Evolutionary conservation across 2,113 vertebrate species (phyloP), one percentile per base, ranked within the genome.

Genomic region (Trogon surrucura): DNA sequence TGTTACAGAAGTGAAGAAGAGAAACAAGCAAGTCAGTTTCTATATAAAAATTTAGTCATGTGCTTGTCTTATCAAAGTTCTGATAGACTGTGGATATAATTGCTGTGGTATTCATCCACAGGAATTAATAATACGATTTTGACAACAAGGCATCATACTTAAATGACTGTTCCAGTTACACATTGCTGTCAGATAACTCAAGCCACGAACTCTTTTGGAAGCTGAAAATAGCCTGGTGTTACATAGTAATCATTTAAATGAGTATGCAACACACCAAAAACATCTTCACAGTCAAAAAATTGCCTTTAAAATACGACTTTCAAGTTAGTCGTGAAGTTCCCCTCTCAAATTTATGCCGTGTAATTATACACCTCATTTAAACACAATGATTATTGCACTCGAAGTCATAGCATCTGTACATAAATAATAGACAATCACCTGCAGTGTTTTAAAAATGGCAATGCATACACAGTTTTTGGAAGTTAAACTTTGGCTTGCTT

Each of bases 21-120:
- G 92, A 97, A 91, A 84, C 91, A 94, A 92, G 88, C 72, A 84
- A 92, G 84, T 87, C 81, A 56, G 70, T 85, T 95, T 85, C 84
- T 93, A 23, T 92, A 54, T 85, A 81, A 91, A 91, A 95, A 89
- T 50, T 92, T 74, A 91, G 94, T 97, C 87, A 73, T 91, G 71
- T 95, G 79, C 91, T 91, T 88, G 91, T 88, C 87, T 93, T 95
- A 81, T 34, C 80, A 93, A 69, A 75, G 54, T 65, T 88, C 84
- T 93, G 84, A 80, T 92, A 85, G 87, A 88, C 32, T 79, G 78
- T 91, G 81, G 50, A 82, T 91, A 47, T 87, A 91, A 89, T 85
- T 96, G 81, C 87, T 81, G 50, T 82, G 84, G 48, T 85, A 38
- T 96, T 95, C 84, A 92, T 65, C 81, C 87, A 75, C 58, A 69